Percentiles rank a stretch among this genome's conserved stretches.
Evolutionary conservation across 2,888 invertebrate genomes (phyloP).

Genomic region (Carcina quercana): DNA sequence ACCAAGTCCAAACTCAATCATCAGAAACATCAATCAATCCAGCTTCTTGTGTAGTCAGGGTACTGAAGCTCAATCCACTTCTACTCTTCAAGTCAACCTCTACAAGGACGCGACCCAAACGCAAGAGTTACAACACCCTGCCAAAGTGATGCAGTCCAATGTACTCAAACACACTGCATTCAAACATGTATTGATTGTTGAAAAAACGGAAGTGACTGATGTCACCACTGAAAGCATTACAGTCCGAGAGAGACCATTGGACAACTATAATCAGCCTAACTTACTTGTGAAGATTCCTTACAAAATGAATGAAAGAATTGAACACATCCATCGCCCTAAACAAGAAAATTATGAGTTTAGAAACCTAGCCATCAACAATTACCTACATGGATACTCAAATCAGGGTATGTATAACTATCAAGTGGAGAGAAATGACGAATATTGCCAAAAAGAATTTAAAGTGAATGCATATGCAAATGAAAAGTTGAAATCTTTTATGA

Average conservation of each 20-base stretch:
- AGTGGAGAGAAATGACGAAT: slow-evolving; percentile 20
- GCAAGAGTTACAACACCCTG: slow-evolving; percentile 33
- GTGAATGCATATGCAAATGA: slow-evolving; percentile 28
- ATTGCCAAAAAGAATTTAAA: slow-evolving; percentile 23
- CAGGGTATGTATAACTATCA: slow-evolving; percentile 26
- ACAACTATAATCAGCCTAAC: slow-evolving; percentile 23
- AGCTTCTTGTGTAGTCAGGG: slow-evolving; percentile 57
- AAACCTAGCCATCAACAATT: slow-evolving; percentile 40
- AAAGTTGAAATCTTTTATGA: slow-evolving; percentile 38
- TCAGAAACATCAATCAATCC: slow-evolving; percentile 63
- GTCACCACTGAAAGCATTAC: slow-evolving; percentile 5
- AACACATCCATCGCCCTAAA: slow-evolving; percentile 11
- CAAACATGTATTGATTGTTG: slow-evolving; percentile 46
- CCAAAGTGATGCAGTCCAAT: slow-evolving; percentile 19
- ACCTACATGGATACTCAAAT: slow-evolving; percentile 27
- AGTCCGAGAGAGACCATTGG: not conserved
- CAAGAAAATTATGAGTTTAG: slow-evolving; percentile 42
- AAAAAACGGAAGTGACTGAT: slow-evolving; percentile 19
- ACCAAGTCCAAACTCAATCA: slow-evolving; percentile 66
- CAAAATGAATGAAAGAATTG: slow-evolving; percentile 20
- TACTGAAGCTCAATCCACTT: slow-evolving; percentile 21
- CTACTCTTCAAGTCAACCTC: slow-evolving; percentile 10
- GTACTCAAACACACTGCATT: slow-evolving; percentile 28
- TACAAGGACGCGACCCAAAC: slow-evolving; percentile 22
- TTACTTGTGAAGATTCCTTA: slow-evolving; percentile 22